Percentiles rank a stretch among this genome's conserved stretches.
Conservation (phyloP, 2,888 invertebrate species). For the Thyatira batis region DNA sequence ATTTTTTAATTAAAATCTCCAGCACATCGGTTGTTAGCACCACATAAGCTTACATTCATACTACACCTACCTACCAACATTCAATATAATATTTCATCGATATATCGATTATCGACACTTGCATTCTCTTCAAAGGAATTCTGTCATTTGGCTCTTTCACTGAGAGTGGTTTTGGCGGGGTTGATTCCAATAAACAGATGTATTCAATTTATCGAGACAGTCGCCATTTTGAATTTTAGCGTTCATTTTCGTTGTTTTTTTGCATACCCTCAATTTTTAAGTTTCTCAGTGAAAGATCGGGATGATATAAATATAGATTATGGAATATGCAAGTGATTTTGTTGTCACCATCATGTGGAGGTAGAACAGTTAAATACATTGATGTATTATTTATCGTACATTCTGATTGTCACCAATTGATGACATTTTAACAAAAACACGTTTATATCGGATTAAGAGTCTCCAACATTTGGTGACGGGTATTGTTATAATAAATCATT, state of each 20-base stretch:
- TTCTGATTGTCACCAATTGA: not conserved
- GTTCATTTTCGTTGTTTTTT: not conserved
- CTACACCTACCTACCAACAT: conserved; percentile 36
- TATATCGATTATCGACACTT: not conserved
- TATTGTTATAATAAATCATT: not conserved
- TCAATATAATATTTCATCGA: conserved; percentile 16
- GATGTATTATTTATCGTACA: not conserved
- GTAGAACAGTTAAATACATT: not conserved
- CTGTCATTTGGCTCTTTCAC: not conserved
- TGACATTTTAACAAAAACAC: too few relatives aligned
- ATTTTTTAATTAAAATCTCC: conserved; percentile 13
- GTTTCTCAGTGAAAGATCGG: not conserved
- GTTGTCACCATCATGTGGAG: not conserved
- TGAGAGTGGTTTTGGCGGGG: not conserved
- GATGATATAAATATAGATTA: not conserved
- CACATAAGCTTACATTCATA: conserved; percentile 49
- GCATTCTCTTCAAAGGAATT: not conserved
- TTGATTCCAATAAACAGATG: not conserved
- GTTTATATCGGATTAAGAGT: too few relatives aligned
- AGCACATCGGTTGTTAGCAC: conserved; percentile 58
- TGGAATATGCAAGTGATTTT: not conserved
- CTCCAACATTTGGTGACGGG: too few relatives aligned
- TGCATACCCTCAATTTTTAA: not conserved
- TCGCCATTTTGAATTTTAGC: too few relatives aligned
- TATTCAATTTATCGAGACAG: too few relatives aligned